Conservation (phyloP, 2,888 invertebrate genomes). For the Pyrrhia umbra region DNA sequence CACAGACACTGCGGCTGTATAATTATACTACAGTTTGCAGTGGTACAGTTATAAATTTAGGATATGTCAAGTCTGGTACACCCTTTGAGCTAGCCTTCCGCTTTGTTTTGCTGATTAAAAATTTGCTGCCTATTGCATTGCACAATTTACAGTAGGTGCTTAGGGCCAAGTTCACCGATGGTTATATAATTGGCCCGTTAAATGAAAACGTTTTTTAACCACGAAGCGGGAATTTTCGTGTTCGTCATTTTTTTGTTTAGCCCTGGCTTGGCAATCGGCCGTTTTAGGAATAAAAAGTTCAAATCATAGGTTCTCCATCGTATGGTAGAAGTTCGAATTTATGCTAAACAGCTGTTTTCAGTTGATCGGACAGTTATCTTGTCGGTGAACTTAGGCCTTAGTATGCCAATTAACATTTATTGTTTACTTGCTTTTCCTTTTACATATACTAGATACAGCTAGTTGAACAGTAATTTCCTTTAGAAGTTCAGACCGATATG, state of each 20-base stretch:
- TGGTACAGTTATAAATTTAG: conserved; percentile 57
- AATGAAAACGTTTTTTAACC: too few relatives aligned
- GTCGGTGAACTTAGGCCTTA: too few relatives aligned
- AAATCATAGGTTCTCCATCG: too few relatives aligned
- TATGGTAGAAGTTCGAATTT: too few relatives aligned
- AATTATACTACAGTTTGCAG: conserved; percentile 64
- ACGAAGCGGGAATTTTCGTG: too few relatives aligned
- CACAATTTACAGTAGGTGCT: background rate
- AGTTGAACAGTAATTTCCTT: conserved; percentile 7
- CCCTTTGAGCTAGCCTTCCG: conserved; percentile 43
- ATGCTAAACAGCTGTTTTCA: too few relatives aligned
- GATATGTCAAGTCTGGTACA: conserved; percentile 43
- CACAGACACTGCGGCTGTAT: conserved; percentile 68
- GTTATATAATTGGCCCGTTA: too few relatives aligned
- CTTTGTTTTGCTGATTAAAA: conserved; percentile 8
- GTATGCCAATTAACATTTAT: background rate
- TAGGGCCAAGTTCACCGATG: too few relatives aligned
- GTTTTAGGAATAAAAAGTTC: too few relatives aligned
- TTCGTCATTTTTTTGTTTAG: too few relatives aligned
- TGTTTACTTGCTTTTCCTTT: background rate
- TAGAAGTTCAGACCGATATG: conserved; percentile 10
- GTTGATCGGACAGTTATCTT: too few relatives aligned
- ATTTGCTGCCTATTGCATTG: background rate
- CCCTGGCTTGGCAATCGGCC: too few relatives aligned
- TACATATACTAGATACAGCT: background rate